Conservation (phyloP, 1,140 invertebrate species). For the Apis mellifera region DNA sequence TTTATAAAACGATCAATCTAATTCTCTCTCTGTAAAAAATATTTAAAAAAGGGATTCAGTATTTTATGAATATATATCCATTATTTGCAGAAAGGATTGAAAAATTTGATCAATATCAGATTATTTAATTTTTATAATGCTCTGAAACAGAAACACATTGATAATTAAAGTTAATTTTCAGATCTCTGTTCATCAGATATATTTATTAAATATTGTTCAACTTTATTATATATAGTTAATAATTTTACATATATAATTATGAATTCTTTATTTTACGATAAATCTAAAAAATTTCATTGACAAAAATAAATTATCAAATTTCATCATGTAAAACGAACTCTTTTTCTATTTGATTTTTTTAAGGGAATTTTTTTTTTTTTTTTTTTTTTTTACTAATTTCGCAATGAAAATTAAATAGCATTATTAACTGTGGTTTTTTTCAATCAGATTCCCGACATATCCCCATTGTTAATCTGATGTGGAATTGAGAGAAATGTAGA, state of each 20-base stretch:
- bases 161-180: not conserved
- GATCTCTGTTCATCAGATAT: not conserved
- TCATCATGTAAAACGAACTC: slow-evolving; percentile 23
- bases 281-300: not conserved
- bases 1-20: not conserved
- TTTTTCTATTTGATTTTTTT: not conserved
- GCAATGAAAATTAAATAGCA: not conserved
- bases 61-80: not conserved
- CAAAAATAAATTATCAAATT: not conserved
- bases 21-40: not conserved
- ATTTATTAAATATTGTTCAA: not conserved
- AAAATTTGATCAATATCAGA: not conserved
- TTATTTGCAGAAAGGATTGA: not conserved
- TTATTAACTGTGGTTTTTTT: not conserved
- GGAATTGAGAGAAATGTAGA: slow-evolving; percentile 59
- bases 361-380: too few relatives aligned
- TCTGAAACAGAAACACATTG: not conserved
- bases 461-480: slow-evolving; percentile 54
- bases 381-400: not conserved
- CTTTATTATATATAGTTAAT: not conserved
- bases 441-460: slow-evolving; percentile 41
- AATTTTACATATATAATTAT: not conserved
- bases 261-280: too few relatives aligned
- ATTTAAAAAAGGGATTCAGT: not conserved
- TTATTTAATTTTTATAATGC: slow-evolving; percentile 4